Percentiles rank a stretch among this genome's conserved stretches.
These are phyloP conservation scores for Romanogobio albipinnatus DNA, from an alignment of 2,113 vertebrate species.

Conservation along the genomic window DNA sequence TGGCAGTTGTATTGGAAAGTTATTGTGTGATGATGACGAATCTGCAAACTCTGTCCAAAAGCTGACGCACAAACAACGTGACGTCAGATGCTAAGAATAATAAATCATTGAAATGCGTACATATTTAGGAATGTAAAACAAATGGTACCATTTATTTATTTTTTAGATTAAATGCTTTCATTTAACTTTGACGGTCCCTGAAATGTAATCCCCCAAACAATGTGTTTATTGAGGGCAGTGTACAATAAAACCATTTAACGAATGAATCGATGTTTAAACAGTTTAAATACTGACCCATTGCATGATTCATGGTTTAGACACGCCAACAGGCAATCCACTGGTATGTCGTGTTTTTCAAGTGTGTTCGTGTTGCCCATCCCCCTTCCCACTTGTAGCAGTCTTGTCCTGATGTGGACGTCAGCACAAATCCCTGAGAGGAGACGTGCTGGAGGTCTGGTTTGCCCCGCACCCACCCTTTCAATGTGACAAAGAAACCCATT, in stretches of 20 bases:
- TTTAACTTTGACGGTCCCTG: background rate
- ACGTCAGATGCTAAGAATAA: background rate
- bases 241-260: background rate
- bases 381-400: background rate
- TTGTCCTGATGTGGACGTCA: background rate
- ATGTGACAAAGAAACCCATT: background rate
- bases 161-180: background rate
- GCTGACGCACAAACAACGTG: background rate
- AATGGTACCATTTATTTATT: background rate
- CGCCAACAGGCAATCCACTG: background rate
- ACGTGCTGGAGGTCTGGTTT: conserved; percentile 17
- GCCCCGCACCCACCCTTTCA: background rate
- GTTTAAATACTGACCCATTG: background rate
- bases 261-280: background rate
- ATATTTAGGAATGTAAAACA: background rate
- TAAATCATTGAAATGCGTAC: background rate
- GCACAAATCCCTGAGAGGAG: conserved; percentile 17
- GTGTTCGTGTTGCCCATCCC: conserved; percentile 12
- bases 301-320: background rate
- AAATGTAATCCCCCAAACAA: background rate
- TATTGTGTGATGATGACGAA: background rate
- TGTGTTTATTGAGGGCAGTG: background rate
- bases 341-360: background rate
- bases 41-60: background rate
- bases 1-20: background rate